Percentiles rank a stretch among this genome's conserved stretches.
phyloP scores from a whole-genome alignment of 2,888 invertebrate species.

The Drosophila koepferae region DNA sequence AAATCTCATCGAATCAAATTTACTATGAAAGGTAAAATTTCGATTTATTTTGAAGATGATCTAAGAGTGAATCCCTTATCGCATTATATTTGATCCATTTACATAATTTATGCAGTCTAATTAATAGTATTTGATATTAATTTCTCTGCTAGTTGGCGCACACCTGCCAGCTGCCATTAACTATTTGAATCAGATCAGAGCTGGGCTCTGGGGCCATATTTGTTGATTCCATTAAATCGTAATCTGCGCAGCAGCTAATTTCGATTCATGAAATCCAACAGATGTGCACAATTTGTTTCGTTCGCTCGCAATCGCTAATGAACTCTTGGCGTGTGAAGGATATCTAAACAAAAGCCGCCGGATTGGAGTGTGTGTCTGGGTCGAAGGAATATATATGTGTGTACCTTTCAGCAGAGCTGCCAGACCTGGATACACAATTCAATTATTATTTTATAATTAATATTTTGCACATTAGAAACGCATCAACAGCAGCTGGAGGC shows the following conservation, averaged over 20 bases:
- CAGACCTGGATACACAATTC: slow-evolving; percentile 67
- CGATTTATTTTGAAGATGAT: background rate
- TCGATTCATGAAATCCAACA: slow-evolving; percentile 54
- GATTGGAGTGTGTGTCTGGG: background rate
- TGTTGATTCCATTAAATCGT: slow-evolving; percentile 59
- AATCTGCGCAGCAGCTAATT: slow-evolving; percentile 46
- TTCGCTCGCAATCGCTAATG: slow-evolving; percentile 51
- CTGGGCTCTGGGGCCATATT: slow-evolving; percentile 17
- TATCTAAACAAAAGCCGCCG: slow-evolving; percentile 51
- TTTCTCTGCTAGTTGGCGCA: background rate
- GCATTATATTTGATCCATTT: background rate
- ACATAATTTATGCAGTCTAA: slow-evolving; percentile 18
- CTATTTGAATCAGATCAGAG: slow-evolving; percentile 27
- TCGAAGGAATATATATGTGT: slow-evolving; percentile 18
- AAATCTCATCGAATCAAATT: background rate
- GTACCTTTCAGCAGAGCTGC: slow-evolving; percentile 62
- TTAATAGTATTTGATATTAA: slow-evolving; percentile 13
- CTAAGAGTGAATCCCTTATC: background rate
- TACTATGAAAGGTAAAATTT: background rate
- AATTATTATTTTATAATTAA: slow-evolving; percentile 81
- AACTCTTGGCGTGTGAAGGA: slow-evolving; percentile 70
- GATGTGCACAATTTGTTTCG: slow-evolving; percentile 48
- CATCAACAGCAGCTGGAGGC: slow-evolving; percentile 71
- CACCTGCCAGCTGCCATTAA: slow-evolving; percentile 23
- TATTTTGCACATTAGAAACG: slow-evolving; percentile 80